A percentile compares a stretch with the other conserved stretches of the same genome.
Evolutionary conservation across 2,888 invertebrate species (phyloP).

Genomic region (Ophraella communa): DNA sequence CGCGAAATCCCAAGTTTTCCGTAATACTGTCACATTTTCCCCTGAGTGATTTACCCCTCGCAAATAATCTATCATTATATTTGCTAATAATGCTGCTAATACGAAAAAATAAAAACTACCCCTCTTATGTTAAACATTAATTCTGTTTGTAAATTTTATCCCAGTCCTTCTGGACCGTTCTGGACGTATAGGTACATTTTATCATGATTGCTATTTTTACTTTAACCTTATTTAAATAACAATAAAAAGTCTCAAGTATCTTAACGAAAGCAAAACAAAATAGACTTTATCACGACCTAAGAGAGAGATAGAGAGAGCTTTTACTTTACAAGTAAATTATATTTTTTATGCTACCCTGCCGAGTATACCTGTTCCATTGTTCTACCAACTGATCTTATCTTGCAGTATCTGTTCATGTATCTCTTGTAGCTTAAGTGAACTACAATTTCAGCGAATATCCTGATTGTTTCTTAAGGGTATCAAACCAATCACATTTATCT

Average conservation of each 20-base stretch:
- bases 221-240: not conserved
- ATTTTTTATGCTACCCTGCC: conserved; percentile 31
- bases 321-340: conserved; percentile 30
- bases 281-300: conserved; percentile 12
- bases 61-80: too few relatives aligned
- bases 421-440: conserved; percentile 45
- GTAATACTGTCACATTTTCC: too few relatives aligned
- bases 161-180: not conserved
- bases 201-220: not conserved
- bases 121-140: too few relatives aligned
- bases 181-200: not conserved
- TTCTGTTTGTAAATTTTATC: too few relatives aligned
- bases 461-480: conserved; percentile 36
- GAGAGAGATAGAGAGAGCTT: too few relatives aligned
- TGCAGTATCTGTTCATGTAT: conserved; percentile 43
- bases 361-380: conserved; percentile 37
- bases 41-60: too few relatives aligned
- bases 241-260: conserved; percentile 3
- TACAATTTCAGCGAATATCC: conserved; percentile 38
- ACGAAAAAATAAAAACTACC: too few relatives aligned
- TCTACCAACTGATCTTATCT: conserved; percentile 43
- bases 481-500: conserved; percentile 28
- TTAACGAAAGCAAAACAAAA: conserved; percentile 17
- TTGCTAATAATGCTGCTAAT: too few relatives aligned
- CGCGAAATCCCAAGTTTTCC: too few relatives aligned